These are phyloP conservation scores for Ammodytes dubius DNA, from an alignment of 2,113 vertebrate species.

Conservation along the genomic window DNA sequence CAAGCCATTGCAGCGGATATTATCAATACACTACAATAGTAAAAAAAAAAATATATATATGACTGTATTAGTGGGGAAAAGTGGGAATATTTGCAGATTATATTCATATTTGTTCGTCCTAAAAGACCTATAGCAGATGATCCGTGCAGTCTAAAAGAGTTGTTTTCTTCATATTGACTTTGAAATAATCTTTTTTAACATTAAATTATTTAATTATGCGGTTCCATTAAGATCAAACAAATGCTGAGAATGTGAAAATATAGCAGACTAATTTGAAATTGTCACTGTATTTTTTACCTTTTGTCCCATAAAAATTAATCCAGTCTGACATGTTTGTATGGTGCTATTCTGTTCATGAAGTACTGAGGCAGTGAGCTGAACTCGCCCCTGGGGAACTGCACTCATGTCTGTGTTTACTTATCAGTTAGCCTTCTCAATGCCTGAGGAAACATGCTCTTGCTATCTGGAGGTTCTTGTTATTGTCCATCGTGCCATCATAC, in stretches of 20 bases:
- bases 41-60: background rate
- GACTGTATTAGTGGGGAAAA: background rate
- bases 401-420: conserved; percentile 71
- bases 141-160: background rate
- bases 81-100: background rate
- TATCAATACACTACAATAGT: conserved; percentile 93
- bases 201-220: background rate
- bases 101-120: background rate
- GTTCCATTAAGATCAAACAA: background rate
- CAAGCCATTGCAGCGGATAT: conserved; percentile 98
- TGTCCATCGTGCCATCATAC: too few species aligned
- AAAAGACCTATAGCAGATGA: background rate
- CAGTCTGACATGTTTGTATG: conserved; percentile 29
- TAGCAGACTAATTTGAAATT: background rate
- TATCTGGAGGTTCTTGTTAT: conserved; percentile 68
- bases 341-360: conserved; percentile 57
- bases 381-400: conserved; percentile 60
- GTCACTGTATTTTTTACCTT: background rate
- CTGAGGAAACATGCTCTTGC: conserved; percentile 44
- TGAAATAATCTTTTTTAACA: background rate
- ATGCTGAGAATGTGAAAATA: background rate
- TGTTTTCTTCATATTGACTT: background rate
- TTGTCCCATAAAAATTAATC: conserved; percentile 30
- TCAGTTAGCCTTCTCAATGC: conserved; percentile 64
- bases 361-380: conserved; percentile 45